A percentile compares a stretch with the other conserved stretches of the same genome.
These are phyloP conservation scores for Lepus oiostolus DNA, from an alignment of 2,797 vertebrate species.

Conservation along the genomic window DNA sequence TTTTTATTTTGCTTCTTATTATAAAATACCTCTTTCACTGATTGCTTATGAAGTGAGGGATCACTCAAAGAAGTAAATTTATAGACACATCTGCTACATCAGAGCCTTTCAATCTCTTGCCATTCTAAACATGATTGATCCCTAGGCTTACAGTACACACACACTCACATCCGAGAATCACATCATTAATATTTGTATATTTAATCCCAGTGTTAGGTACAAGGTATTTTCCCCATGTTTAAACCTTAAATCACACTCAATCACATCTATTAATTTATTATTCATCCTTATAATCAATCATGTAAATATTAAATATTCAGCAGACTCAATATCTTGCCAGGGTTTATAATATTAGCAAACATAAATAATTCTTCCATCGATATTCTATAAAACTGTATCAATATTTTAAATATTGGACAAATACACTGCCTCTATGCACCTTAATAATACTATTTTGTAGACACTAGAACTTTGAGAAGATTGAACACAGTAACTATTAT, in stretches of 20 bases:
- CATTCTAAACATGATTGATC: constrained; percentile 15
- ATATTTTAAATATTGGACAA: constrained; percentile 26
- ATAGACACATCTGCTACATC: not conserved
- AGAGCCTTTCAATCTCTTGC: constrained; percentile 17
- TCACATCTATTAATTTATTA: constrained; percentile 55
- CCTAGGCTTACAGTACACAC: not conserved
- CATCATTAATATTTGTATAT: not conserved
- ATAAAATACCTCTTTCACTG: not conserved
- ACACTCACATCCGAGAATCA: not conserved
- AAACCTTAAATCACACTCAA: not conserved
- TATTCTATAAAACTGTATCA: not conserved
- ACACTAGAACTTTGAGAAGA: not conserved
- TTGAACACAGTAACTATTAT: not conserved
- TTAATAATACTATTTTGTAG: not conserved
- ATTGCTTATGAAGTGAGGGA: constrained; percentile 7
- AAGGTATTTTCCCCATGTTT: not conserved
- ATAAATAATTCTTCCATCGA: constrained; percentile 47
- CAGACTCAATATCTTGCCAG: not conserved
- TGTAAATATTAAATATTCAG: constrained; percentile 56
- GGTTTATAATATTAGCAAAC: not conserved
- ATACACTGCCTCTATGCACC: not conserved
- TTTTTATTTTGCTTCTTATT: constrained; percentile 12
- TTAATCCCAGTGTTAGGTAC: not conserved
- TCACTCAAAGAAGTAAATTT: constrained; percentile 29
- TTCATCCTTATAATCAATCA: constrained; percentile 42